Percentiles rank a stretch among this genome's conserved stretches.
Conservation (phyloP, 2,888 invertebrate genomes). For the Pristionchus japonicus region DNA sequence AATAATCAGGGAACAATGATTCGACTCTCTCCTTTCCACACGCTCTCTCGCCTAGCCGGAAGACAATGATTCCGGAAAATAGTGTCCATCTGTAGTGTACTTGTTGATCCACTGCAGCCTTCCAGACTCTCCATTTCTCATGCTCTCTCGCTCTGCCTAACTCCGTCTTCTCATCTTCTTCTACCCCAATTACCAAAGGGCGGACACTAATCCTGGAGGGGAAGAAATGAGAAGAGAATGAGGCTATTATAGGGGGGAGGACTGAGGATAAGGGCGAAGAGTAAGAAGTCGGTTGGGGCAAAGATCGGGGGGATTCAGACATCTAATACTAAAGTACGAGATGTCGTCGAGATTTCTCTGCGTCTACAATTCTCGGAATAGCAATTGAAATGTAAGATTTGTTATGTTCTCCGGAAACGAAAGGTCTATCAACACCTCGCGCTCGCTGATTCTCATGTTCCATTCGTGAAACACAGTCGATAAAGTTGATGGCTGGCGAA, state of each 20-base stretch:
- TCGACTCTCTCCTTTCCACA: too few species aligned
- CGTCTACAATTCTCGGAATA: not conserved
- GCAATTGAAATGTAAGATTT: too few species aligned
- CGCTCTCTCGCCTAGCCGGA: too few species aligned
- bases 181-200: constrained; percentile 25
- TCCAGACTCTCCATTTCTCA: not conserved
- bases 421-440: not conserved
- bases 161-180: not conserved
- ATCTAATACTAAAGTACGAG: too few species aligned
- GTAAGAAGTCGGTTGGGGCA: not conserved
- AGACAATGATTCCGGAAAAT: not conserved
- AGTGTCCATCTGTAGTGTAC: constrained; percentile 32
- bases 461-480: not conserved
- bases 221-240: constrained; percentile 30
- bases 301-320: not conserved
- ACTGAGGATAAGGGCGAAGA: constrained; percentile 7
- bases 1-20: not conserved
- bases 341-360: too few species aligned
- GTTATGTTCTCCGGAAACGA: too few species aligned
- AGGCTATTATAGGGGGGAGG: constrained; percentile 9
- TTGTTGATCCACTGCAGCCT: not conserved
- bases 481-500: too few species aligned
- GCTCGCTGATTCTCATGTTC: not conserved
- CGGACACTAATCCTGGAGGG: constrained; percentile 21
- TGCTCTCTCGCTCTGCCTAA: not conserved